Evolutionary conservation across 2,113 vertebrate species (phyloP).

Genomic region (Murina feae): DNA sequence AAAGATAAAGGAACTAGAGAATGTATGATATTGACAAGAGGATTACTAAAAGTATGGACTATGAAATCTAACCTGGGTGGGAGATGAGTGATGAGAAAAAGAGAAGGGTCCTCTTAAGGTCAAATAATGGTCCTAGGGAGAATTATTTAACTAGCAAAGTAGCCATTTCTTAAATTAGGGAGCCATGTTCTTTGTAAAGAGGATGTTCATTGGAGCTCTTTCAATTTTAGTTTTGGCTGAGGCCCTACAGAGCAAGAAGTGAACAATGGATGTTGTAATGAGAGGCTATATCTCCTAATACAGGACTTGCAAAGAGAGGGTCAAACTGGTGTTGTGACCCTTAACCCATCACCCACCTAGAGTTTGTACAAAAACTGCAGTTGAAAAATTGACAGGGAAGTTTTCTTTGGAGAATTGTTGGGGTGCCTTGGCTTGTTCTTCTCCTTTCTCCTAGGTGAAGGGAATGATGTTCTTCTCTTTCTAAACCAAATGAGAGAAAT

Average conservation of each 20-base stretch:
- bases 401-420: not conserved
- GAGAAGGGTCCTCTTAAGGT: not conserved
- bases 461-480: not conserved
- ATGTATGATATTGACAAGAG: not conserved
- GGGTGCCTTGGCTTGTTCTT: not conserved
- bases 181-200: not conserved
- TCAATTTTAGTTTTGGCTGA: constrained; percentile 7
- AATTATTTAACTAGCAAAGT: not conserved
- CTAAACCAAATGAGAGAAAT: not conserved
- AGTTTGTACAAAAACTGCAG: not conserved
- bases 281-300: not conserved
- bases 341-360: not conserved
- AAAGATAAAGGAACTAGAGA: not conserved
- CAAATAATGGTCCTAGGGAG: not conserved
- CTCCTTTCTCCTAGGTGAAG: not conserved
- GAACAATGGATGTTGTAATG: not conserved
- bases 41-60: not conserved
- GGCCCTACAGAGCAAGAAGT: not conserved
- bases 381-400: not conserved
- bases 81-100: not conserved
- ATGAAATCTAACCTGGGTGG: not conserved
- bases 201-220: not conserved
- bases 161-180: not conserved
- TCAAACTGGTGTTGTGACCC: not conserved
- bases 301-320: not conserved